Evolutionary conservation across 1,140 invertebrate genomes (phyloP).

Genomic region (Cyclargus thomasi): DNA sequence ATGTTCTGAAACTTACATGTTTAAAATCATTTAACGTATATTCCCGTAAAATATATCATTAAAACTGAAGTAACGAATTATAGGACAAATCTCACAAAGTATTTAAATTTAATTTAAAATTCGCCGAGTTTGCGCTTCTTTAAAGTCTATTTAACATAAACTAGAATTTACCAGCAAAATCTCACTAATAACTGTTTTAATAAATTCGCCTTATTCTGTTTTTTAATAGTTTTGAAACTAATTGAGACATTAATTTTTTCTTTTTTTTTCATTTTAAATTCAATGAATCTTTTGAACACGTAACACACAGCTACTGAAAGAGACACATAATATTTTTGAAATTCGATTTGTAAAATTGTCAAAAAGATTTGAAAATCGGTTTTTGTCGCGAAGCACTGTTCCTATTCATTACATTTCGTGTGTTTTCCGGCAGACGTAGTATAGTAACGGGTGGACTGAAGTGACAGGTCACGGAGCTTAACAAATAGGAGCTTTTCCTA

Average conservation of each 20-base stretch:
- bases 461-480: no score
- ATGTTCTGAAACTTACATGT: no score
- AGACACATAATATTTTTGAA: no score
- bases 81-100: not conserved
- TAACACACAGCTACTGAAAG: not conserved
- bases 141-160: constrained; percentile 11
- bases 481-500: no score
- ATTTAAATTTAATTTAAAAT: constrained; percentile 9
- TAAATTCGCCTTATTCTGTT: not conserved
- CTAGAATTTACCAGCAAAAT: constrained; percentile 8
- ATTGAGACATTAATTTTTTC: not conserved
- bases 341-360: no score
- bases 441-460: no score
- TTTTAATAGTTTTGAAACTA: not conserved
- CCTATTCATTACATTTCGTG: no score
- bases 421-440: no score
- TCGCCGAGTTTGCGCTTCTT: not conserved
- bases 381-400: no score
- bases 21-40: no score
- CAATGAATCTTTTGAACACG: not conserved
- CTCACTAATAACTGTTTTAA: constrained; percentile 10
- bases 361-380: no score
- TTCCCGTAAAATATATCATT: not conserved
- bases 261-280: not conserved
- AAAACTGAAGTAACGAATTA: not conserved